Evolutionary conservation across 2,888 invertebrate species (phyloP), one percentile per base, ranked within the genome.

Genomic region (Trachelus stipa): DNA sequence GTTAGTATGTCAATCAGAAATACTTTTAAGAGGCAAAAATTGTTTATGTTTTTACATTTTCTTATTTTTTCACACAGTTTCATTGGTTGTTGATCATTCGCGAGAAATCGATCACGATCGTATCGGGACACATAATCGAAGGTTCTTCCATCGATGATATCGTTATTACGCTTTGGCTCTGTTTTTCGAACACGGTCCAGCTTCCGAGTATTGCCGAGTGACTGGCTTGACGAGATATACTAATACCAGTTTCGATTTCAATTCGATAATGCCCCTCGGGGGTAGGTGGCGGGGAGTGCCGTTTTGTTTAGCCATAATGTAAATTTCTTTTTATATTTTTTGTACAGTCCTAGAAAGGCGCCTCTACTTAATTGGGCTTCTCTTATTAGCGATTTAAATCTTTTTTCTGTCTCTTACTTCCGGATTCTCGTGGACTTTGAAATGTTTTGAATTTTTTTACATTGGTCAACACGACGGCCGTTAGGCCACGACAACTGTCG

Each of bases 91-190:
- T 9, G 23, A 56, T 15, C 56, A 9, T 31, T 34, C 71, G 31
- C 71, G 31, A 31, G 71, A 12, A 71, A 34, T 33, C 31, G 12
- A 33, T 34, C 6, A 33, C 71, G 71, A 71, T 71, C 23, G 71
- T 56, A 9, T 30, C 71, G 33, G 33, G 71, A 4, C n/a, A 12
- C 2, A 23, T 9, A 1, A 23, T 56, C 56, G 56, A 56, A 56
- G 56, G 56, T 56, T 23, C 56, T 56, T 56, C 9, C 2, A 56
- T 56, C 56, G 56, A 56, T 23, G 56, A 56, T 56, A 34, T 34
- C 31, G 34, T 71, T 71, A 71, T 71, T 71, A 71, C 4, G 71
- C 71, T 71, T 34, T 33, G 31, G 33, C 23, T 71, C n/a, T 71
- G n/a, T 30, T 71, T 71, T 71, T 71, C 11, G 71, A 31, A 15